These are phyloP conservation scores for Apomyelois bistriatella DNA, from an alignment of 2,888 invertebrate species.

Conservation along the genomic window DNA sequence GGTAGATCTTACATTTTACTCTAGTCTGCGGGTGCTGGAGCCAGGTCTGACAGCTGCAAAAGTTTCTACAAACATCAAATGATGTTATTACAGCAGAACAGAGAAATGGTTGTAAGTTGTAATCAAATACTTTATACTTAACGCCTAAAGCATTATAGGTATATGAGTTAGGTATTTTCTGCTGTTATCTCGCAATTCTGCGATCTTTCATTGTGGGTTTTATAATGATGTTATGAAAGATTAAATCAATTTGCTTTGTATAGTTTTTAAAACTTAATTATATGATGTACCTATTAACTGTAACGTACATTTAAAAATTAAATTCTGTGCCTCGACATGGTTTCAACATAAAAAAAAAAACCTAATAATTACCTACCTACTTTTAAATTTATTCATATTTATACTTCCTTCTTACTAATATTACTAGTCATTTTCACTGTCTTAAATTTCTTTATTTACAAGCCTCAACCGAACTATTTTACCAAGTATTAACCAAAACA, in stretches of 20 bases:
- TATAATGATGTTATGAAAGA: neutral
- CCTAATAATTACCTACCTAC: constrained; percentile 5
- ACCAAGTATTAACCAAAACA: constrained; percentile 71
- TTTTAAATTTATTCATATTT: neutral
- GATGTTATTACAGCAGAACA: constrained; percentile 24
- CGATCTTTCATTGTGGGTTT: neutral
- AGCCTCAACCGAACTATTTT: constrained; percentile 40
- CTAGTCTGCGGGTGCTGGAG: constrained; percentile 72
- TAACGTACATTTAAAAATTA: constrained; percentile 31
- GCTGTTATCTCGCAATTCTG: neutral
- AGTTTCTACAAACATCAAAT: constrained; percentile 24
- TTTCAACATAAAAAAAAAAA: constrained; percentile 8
- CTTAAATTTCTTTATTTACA: constrained; percentile 34
- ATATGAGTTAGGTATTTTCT: neutral
- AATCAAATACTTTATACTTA: neutral
- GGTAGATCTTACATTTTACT: constrained; percentile 52
- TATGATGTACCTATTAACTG: constrained; percentile 18
- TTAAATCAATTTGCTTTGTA: constrained; percentile 16
- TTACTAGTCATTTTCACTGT: constrained; percentile 45
- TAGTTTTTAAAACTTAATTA: constrained; percentile 29
- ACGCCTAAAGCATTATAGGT: neutral
- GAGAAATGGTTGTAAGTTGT: constrained; percentile 49
- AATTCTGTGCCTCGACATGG: constrained; percentile 31
- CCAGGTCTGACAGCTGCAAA: constrained; percentile 41
- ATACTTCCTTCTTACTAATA: constrained; percentile 21